Conservation (phyloP, 2,113 vertebrate species). For the Sardina pilchardus region DNA sequence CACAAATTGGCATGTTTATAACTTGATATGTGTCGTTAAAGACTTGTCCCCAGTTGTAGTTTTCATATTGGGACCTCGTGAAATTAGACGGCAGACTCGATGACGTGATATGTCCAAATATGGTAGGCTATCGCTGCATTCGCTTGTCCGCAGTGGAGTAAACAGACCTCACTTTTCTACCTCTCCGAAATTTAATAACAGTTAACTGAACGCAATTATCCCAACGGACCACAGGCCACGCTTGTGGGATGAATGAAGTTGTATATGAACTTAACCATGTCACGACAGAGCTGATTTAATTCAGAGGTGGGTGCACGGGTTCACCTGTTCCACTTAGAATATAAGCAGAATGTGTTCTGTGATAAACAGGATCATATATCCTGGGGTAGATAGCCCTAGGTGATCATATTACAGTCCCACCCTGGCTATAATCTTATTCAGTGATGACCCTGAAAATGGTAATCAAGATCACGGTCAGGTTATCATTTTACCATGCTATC, state of each 20-base stretch:
- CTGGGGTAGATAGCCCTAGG: not conserved
- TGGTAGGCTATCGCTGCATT: conserved; percentile 29
- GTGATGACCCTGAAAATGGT: not conserved
- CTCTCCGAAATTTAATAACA: not conserved
- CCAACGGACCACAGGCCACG: not conserved
- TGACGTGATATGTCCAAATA: conserved; percentile 53
- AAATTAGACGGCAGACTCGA: conserved; percentile 29
- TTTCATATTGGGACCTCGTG: conserved; percentile 4
- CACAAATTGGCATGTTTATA: not conserved
- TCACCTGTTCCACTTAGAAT: not conserved
- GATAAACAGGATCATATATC: not conserved
- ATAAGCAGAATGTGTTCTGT: not conserved
- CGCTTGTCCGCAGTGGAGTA: conserved; percentile 22
- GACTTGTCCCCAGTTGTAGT: not conserved
- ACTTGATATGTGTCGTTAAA: not conserved
- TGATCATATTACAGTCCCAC: not conserved
- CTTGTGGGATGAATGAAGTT: not conserved
- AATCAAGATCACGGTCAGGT: not conserved
- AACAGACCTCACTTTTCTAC: conserved; percentile 23
- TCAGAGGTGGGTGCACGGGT: not conserved
- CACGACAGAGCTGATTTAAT: not conserved
- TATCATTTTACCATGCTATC: no score
- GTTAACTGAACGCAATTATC: not conserved
- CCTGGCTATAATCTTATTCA: not conserved
- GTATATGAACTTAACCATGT: conserved; percentile 1